Evolutionary conservation across 1,140 invertebrate genomes (phyloP), one percentile per base, ranked within the genome.

Genomic region (Halesus radiatus): DNA sequence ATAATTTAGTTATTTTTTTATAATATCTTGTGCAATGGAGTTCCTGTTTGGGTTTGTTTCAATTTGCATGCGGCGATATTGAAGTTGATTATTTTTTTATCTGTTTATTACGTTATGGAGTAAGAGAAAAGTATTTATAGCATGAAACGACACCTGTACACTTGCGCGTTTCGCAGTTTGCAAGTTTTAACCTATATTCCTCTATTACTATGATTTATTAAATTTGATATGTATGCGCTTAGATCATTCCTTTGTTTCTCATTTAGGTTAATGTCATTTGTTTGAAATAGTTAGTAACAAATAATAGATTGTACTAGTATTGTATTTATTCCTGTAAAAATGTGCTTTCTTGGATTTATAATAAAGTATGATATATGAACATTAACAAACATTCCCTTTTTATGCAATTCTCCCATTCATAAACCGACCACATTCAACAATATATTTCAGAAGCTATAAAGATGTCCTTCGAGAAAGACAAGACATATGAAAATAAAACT

Each of bases 311-410:
- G 70, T 80, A 79, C 77, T 81, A 79, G 80, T 80, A 77, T 79
- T 80, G 79, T 80, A 83, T 78, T 83, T 83, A 83, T 83, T 83
- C 75, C 79, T 83, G 81, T 83, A 83, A 80, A 83, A 83, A 80
- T 80, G 79, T 83, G 79, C 76, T 80, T 78, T 83, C 76, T 83
- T 82, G 79, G 58, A 80, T 82, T 82, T 77, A 80, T 78, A 83
- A 80, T 83, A 83, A 80, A 83, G 70, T 78, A 80, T 76, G 32
- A 80, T 80, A 80, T 77, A 78, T 80, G 79, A 80, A 82, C 68
- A 82, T 82, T 75, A 45, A 70, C 8, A 68, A 29, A 29, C 2
- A 29, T 29, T 54, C 3, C 16, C 16, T 54, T 54, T 54, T 54
- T 54, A 3, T 54, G 3, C 53, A 75, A 26, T 16, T 18, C 13